Evolutionary conservation across 2,113 vertebrate genomes (phyloP), one percentile per base, ranked within the genome.

Genomic region (Hypomesus transpacificus): DNA sequence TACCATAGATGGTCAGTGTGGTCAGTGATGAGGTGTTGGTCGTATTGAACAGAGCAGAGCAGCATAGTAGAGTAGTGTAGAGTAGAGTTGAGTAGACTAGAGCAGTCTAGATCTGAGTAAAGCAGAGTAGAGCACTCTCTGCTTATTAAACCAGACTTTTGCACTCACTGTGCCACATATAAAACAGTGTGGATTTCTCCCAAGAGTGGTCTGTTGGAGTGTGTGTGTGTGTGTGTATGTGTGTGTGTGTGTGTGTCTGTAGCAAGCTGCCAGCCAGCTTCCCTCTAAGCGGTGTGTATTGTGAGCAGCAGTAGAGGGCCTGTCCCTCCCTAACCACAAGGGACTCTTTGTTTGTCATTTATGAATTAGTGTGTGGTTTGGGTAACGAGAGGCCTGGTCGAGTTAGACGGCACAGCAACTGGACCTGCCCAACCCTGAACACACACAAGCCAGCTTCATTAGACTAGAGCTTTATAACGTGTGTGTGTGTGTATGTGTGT

Each of bases 281-380:
- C 9, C 8, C 39, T 46, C 9, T 46, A 13, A 46, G 39, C 39
- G 39, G 73, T 75, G 31, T 39, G 28, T 57, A 18, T 20, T 16
- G 4, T 57, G 54, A 57, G 54, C 17, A 18, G 54, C 16, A 18
- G 54, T 18, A 20, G 16, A 57, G 31, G 31, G 2, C 67, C 28
- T 17, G 77, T 77, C 80, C 82, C 76, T 86, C 82, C 79, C 81
- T 87, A 67, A 21, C 85, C 87, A 89, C 90, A 89, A 87, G 86
- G 76, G 83, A 83, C 74, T 78, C 82, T 86, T 88, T 89, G 84
- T 86, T 87, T 79, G 80, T 84, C 75, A 86, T 85, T 87, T 83
- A 80, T 89, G 80, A 86, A 86, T 89, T 89, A 88, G 82, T 79
- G 82, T 84, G 87, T 57, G 54, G 54, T 57, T 57, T 84, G 80